These are phyloP conservation scores for Sibirionetta formosa DNA, from an alignment of 2,797 vertebrate genomes.

Conservation along the genomic window DNA sequence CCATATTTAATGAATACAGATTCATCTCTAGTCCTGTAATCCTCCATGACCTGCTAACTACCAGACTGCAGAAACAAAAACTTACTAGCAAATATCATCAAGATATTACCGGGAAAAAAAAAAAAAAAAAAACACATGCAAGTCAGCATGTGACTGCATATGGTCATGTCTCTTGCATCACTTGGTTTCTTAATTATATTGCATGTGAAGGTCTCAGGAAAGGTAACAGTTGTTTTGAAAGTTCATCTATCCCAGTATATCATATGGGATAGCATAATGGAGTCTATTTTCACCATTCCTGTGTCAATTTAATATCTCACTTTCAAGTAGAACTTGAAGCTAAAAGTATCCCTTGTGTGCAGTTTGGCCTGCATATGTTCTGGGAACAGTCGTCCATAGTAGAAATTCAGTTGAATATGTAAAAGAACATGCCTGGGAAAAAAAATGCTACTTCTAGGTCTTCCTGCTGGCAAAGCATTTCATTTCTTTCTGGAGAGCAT, in stretches of 20 bases:
- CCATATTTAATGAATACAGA: neutral
- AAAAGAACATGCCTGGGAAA: constrained; percentile 55
- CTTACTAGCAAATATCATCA: neutral
- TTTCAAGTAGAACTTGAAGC: constrained; percentile 20
- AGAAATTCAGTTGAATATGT: constrained; percentile 62
- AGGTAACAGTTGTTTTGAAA: constrained; percentile 22
- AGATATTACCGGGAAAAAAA: neutral
- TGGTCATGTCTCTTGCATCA: neutral
- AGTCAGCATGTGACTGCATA: neutral
- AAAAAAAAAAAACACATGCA: neutral
- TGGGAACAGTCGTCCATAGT: constrained; percentile 53
- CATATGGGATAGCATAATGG: constrained; percentile 25
- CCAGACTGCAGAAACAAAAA: neutral
- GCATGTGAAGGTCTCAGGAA: neutral
- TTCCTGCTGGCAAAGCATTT: constrained; percentile 36
- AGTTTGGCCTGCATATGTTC: constrained; percentile 54
- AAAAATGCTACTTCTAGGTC: constrained; percentile 46
- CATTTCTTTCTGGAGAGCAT: constrained; percentile 43
- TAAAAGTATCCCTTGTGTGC: constrained; percentile 59
- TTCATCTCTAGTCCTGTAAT: neutral
- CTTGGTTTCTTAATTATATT: neutral
- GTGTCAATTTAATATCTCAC: constrained; percentile 7
- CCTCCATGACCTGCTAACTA: neutral
- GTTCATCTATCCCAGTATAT: neutral
- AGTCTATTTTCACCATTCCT: constrained; percentile 30